Evolutionary conservation across 2,113 vertebrate genomes (phyloP).

Genomic region (Mesembrinibis cayennensis): DNA sequence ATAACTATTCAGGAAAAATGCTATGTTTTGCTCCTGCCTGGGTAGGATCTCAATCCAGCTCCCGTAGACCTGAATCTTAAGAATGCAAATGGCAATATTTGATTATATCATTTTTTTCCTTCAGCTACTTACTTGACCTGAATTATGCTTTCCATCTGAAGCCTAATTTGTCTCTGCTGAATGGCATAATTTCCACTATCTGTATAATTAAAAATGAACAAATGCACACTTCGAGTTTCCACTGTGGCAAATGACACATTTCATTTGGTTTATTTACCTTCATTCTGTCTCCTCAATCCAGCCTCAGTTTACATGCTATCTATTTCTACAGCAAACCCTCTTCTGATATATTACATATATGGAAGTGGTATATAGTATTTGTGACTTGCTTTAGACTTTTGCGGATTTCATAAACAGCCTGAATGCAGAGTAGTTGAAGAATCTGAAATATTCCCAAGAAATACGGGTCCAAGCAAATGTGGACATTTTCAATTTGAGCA

Average conservation of each 20-base stretch:
- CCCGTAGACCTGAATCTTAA: background rate
- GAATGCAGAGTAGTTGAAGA: background rate
- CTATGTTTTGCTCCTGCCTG: background rate
- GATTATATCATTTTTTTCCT: background rate
- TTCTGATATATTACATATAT: background rate
- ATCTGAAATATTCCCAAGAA: background rate
- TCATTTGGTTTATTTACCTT: background rate
- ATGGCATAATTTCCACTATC: background rate
- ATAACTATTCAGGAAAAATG: background rate
- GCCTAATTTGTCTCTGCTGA: background rate
- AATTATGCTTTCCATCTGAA: slow-evolving; percentile 2
- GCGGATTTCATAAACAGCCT: background rate
- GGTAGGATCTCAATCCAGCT: background rate
- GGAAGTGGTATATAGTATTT: background rate
- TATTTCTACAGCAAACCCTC: background rate
- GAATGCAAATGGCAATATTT: background rate
- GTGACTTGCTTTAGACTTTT: background rate
- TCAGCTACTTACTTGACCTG: background rate
- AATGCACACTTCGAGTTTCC: background rate
- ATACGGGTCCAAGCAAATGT: background rate
- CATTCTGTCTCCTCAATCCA: background rate
- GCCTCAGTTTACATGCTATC: background rate
- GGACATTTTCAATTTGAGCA: background rate
- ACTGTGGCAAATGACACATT: background rate
- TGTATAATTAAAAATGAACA: slow-evolving; percentile 2